Percentiles rank a stretch among this genome's conserved stretches.
These are phyloP conservation scores for Ichneumoninae sp. DNA, from an alignment of 2,888 invertebrate genomes.

Conservation along the genomic window DNA sequence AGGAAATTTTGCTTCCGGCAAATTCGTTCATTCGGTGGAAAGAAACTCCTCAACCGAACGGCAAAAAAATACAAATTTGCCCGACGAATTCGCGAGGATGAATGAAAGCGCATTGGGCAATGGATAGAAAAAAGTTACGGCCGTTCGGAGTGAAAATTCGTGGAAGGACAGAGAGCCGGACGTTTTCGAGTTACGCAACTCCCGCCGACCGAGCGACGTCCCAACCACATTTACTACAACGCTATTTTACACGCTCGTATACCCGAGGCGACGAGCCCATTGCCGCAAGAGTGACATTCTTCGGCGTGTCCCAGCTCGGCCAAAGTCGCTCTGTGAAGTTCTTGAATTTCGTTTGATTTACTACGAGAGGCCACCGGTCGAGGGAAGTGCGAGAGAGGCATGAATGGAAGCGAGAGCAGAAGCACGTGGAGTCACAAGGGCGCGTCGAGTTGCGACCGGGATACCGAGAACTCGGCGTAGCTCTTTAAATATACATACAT, in stretches of 20 bases:
- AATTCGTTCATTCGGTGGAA: neutral
- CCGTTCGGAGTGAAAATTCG: neutral
- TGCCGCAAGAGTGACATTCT: slow-evolving; percentile 46
- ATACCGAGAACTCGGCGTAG: slow-evolving; percentile 40
- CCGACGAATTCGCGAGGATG: neutral
- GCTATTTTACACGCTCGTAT: neutral
- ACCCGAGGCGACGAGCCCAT: neutral
- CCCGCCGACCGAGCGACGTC: neutral
- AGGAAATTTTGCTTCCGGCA: slow-evolving; percentile 16
- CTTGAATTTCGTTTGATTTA: slow-evolving; percentile 57
- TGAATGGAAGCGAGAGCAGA: slow-evolving; percentile 64
- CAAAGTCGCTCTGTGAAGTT: slow-evolving; percentile 15
- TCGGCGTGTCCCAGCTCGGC: slow-evolving; percentile 47
- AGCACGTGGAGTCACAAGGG: slow-evolving; percentile 52
- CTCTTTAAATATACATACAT: slow-evolving; percentile 49
- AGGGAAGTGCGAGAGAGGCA: slow-evolving; percentile 52
- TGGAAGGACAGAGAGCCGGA: neutral
- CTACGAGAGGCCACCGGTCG: slow-evolving; percentile 54
- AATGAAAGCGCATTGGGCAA: neutral
- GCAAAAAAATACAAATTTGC: neutral
- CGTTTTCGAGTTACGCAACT: neutral
- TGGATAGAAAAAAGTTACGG: neutral
- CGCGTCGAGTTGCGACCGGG: slow-evolving; percentile 35
- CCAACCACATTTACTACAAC: neutral
- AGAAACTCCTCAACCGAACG: neutral